Evolutionary conservation across 2,113 vertebrate species (phyloP).

Genomic region (Blennius ocellaris): DNA sequence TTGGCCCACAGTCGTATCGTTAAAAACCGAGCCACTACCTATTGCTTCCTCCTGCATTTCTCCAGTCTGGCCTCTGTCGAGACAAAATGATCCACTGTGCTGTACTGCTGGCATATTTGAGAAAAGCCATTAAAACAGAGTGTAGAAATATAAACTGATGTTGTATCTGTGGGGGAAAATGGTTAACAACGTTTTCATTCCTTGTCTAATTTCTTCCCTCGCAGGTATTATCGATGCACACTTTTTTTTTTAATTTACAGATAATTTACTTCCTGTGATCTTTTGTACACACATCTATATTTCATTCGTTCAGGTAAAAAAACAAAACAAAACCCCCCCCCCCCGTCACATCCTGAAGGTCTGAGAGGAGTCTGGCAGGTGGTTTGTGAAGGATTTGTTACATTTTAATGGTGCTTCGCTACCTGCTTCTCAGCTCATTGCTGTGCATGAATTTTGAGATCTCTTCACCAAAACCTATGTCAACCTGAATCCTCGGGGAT

Average conservation of each 20-base stretch:
- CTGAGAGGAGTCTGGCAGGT: conserved; percentile 2
- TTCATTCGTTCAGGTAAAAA: conserved; percentile 46
- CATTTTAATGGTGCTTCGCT: conserved; percentile 23
- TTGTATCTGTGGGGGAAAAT: not conserved
- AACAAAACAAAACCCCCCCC: conserved; percentile 38
- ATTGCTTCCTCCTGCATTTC: conserved; percentile 24
- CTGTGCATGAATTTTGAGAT: conserved; percentile 32
- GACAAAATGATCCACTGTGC: not conserved
- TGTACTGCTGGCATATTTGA: conserved; percentile 11
- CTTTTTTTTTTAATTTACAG: not conserved
- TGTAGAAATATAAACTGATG: conserved; percentile 35
- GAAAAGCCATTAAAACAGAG: conserved; percentile 19
- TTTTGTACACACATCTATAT: conserved; percentile 51
- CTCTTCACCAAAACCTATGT: conserved; percentile 8
- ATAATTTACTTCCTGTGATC: conserved; percentile 50
- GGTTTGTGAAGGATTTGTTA: conserved; percentile 2
- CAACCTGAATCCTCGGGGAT: conserved; percentile 24
- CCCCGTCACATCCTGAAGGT: conserved; percentile 22
- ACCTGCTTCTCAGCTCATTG: not conserved
- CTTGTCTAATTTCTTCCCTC: conserved; percentile 16
- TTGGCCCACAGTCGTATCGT: conserved; percentile 6
- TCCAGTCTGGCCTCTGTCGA: not conserved
- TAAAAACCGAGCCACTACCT: conserved; percentile 33
- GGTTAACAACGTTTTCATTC: too few species aligned
- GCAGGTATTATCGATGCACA: not conserved